Evolutionary conservation across 1,140 invertebrate species (phyloP).

Genomic region (Drosophila cardini): DNA sequence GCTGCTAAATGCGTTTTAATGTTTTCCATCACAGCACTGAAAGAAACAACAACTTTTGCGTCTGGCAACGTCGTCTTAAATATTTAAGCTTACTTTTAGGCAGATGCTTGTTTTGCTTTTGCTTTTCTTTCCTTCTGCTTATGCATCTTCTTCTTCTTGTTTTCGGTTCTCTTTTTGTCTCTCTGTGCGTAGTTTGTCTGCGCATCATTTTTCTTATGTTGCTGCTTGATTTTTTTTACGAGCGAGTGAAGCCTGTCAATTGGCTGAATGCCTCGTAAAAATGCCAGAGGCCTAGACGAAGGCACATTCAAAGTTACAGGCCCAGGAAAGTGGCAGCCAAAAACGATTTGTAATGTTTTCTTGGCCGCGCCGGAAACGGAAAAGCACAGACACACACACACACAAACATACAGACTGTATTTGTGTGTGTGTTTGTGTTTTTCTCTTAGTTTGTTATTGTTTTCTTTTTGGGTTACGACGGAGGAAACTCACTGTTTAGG

Average conservation of each 20-base stretch:
- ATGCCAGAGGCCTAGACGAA: slow-evolving; percentile 72
- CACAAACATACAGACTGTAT: slow-evolving; percentile 41
- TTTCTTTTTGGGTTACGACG: slow-evolving; percentile 40
- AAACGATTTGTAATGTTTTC: slow-evolving; percentile 83
- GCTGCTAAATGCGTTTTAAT: slow-evolving; percentile 80
- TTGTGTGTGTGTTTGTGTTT: slow-evolving; percentile 37
- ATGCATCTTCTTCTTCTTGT: neutral
- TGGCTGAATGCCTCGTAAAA: slow-evolving; percentile 84
- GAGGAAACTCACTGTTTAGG: slow-evolving; percentile 53
- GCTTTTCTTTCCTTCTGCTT: neutral
- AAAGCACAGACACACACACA: slow-evolving; percentile 66
- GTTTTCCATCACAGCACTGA: slow-evolving; percentile 55
- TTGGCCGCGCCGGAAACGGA: slow-evolving; percentile 74
- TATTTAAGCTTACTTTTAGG: slow-evolving; percentile 78
- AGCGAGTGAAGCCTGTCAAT: slow-evolving; percentile 84
- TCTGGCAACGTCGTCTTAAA: slow-evolving; percentile 61
- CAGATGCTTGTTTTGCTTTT: slow-evolving; percentile 42
- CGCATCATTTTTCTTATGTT: slow-evolving; percentile 78
- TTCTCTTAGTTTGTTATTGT: slow-evolving; percentile 79
- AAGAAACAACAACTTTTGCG: slow-evolving; percentile 37
- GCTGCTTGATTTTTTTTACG: slow-evolving; percentile 78
- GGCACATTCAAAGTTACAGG: slow-evolving; percentile 6
- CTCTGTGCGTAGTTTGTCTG: slow-evolving; percentile 63
- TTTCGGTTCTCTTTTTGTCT: slow-evolving; percentile 34
- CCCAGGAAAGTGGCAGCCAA: slow-evolving; percentile 43